Conservation (phyloP, 2,888 invertebrate genomes). For the Eilema griseolum region DNA sequence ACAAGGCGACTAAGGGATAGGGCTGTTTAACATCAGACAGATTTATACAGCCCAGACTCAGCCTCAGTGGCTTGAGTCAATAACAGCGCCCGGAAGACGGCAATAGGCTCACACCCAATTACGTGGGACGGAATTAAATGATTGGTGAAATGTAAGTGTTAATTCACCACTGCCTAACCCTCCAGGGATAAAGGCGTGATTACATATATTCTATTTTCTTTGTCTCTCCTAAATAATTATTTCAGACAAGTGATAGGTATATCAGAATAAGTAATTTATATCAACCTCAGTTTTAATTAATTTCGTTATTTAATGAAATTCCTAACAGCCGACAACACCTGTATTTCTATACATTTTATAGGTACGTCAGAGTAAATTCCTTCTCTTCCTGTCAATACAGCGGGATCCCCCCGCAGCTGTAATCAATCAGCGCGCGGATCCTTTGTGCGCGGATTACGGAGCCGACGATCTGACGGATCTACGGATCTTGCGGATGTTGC, state of each 20-base stretch:
- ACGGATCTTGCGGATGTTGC: slow-evolving; percentile 17
- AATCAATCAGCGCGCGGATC: slow-evolving; percentile 42
- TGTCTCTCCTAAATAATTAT: too few relatives aligned
- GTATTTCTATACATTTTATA: slow-evolving; percentile 8
- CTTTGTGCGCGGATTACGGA: slow-evolving; percentile 43
- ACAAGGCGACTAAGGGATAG: too few relatives aligned
- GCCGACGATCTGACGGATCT: slow-evolving; percentile 13
- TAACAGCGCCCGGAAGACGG: too few relatives aligned
- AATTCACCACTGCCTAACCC: too few relatives aligned
- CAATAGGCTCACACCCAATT: too few relatives aligned
- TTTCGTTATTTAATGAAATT: slow-evolving; percentile 1
- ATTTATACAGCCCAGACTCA: too few relatives aligned
- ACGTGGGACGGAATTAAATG: too few relatives aligned
- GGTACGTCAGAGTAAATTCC: slow-evolving; percentile 12
- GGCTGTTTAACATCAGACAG: too few relatives aligned
- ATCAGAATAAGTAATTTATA: not conserved
- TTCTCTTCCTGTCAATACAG: slow-evolving; percentile 22
- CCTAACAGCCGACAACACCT: not conserved
- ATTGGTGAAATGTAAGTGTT: too few relatives aligned
- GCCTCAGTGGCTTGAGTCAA: too few relatives aligned
- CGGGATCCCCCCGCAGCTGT: slow-evolving; percentile 39
- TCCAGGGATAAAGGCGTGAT: too few relatives aligned
- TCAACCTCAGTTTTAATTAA: not conserved
- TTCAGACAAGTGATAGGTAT: not conserved
- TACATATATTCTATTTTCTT: too few relatives aligned